A percentile compares a stretch with the other conserved stretches of the same genome.
These are phyloP conservation scores for Nettapus auritus DNA, from an alignment of 2,113 vertebrate species.

Conservation along the genomic window DNA sequence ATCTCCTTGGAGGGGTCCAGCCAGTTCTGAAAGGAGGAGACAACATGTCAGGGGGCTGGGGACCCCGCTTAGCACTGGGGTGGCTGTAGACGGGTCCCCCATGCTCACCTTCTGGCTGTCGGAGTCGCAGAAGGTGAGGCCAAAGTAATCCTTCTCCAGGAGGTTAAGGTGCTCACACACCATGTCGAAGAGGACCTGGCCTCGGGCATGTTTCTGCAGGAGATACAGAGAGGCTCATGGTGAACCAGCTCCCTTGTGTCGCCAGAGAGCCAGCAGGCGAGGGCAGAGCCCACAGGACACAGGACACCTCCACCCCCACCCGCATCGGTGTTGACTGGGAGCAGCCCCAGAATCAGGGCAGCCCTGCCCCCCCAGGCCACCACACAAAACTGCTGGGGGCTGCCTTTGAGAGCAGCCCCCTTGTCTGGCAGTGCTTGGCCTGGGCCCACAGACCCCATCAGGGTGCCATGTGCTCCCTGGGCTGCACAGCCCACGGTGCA, in stretches of 20 bases:
- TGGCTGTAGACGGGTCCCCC: not conserved
- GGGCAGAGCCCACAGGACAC: not conserved
- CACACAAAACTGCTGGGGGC: not conserved
- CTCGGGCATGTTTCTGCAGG: conserved; percentile 90
- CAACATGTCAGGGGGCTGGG: not conserved
- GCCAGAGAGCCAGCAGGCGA: not conserved
- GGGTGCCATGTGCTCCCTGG: fast-evolving
- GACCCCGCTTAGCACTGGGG: no score
- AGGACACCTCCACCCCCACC: not conserved
- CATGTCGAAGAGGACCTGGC: conserved; percentile 91
- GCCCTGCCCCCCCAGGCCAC: not conserved
- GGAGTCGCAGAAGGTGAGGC: conserved; percentile 91
- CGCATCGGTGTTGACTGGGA: no score
- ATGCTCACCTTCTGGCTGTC: conserved; percentile 95
- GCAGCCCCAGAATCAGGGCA: not conserved
- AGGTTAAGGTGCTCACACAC: conserved; percentile 97
- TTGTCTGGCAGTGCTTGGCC: not conserved
- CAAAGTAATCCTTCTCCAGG: conserved; percentile 97
- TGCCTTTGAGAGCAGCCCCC: not conserved
- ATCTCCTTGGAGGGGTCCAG: conserved; percentile 98
- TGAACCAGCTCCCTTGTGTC: not conserved
- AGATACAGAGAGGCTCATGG: not conserved
- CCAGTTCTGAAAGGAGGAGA: conserved; percentile 86
- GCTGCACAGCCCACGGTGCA: fast-evolving
- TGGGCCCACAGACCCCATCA: not conserved